Percentiles rank a stretch among this genome's conserved stretches.
Conservation (phyloP, 1,140 invertebrate species). For the Bombus polaris region DNA sequence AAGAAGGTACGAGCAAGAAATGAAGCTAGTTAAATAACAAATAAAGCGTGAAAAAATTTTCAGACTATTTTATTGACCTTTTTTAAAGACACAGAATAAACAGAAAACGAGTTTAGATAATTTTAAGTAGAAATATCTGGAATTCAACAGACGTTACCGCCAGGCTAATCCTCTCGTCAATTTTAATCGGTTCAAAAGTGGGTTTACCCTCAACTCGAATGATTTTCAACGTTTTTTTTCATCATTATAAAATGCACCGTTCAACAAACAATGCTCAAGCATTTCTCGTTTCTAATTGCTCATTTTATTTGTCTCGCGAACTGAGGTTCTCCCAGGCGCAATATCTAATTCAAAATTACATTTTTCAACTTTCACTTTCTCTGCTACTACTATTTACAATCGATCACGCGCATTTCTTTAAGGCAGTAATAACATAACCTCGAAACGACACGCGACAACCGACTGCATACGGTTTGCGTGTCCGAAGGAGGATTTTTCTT, state of each 20-base stretch:
- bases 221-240: neutral
- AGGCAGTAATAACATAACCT: constrained; percentile 33
- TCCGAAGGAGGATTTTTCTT: neutral
- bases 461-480: neutral
- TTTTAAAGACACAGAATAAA: neutral
- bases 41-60: neutral
- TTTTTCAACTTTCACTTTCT: neutral
- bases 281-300: neutral
- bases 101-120: neutral
- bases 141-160: neutral
- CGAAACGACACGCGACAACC: neutral
- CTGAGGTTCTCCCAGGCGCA: too few relatives aligned
- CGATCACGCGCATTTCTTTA: constrained; percentile 12
- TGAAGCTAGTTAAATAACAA: neutral
- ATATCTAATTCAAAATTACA: neutral
- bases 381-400: constrained; percentile 29
- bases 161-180: neutral
- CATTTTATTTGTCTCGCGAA: neutral
- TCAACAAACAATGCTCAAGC: neutral
- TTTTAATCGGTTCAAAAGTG: constrained; percentile 2
- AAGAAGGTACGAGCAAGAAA: neutral
- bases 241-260: neutral
- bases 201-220: neutral
- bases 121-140: constrained; percentile 1
- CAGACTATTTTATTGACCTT: neutral